Conservation (phyloP, 2,113 vertebrate species). For the Gallinago media region DNA sequence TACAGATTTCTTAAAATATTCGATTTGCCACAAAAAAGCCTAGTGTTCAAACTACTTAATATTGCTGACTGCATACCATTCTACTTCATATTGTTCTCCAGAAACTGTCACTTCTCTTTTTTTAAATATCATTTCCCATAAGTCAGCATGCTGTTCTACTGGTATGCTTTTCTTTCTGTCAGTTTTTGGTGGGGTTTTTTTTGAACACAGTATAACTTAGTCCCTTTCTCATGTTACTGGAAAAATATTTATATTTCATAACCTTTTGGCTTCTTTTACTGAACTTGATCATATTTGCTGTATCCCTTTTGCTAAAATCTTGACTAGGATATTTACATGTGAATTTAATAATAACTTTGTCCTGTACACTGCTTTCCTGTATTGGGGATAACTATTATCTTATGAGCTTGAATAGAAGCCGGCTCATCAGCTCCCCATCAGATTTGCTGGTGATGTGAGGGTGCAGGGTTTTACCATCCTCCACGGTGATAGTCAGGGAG, state of each 20-base stretch:
- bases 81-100: not conserved
- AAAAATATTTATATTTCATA: conserved; percentile 20
- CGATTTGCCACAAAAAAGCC: not conserved
- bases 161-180: not conserved
- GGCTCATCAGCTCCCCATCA: not conserved
- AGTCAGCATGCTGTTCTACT: not conserved
- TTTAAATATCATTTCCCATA: not conserved
- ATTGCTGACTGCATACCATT: not conserved
- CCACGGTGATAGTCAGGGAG: not conserved
- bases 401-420: not conserved
- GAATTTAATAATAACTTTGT: conserved; percentile 13
- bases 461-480: not conserved
- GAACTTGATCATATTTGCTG: not conserved
- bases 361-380: not conserved
- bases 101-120: not conserved
- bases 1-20: not conserved
- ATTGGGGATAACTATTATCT: not conserved
- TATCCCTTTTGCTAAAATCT: not conserved
- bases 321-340: not conserved
- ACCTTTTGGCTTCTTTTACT: not conserved
- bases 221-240: not conserved
- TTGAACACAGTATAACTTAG: not conserved
- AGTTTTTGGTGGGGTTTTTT: not conserved
- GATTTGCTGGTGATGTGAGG: not conserved
- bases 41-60: not conserved